Base-by-base conservation (phyloP, 2,888 invertebrate genomes). In the Andrena fulva region DNA sequence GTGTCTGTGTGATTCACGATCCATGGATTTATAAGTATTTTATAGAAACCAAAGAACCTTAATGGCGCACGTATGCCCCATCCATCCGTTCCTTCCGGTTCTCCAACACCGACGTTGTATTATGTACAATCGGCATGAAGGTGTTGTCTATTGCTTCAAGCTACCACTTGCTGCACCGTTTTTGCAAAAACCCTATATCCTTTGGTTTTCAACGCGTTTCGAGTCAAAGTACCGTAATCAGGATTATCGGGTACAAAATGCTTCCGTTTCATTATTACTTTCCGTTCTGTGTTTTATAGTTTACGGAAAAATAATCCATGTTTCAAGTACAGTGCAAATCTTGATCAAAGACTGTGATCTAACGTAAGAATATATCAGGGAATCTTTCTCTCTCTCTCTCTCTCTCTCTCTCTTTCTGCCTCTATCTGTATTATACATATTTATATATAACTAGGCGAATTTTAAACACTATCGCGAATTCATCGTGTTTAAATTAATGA, bases 1-100 rank as follows among this genome's bases (percentile, higher is more conserved):
- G 0, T 69, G 20, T 4, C 24, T 2, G 16, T 0, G 6, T 6
- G 42, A n/a, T 35, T 4, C 27, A 31, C 2, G 48, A 16, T 48
- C 8, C 1, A 48, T 20, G 10, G 20, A 50, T 64, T 27, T 33
- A 54, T 16, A 64, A 83, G 74, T 82, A 52, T 20, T 84, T 85
- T 84, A 76, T 64, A n/a, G 56, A 77, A 35, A 84, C 89, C 87
- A 89, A 86, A 86, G 85, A 85, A 33, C 10, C 5, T 33, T 64
- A 33, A n/a, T 10, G 2, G 27, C 35, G 54, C 56, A 16, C 42
- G 12, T 16, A 10, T n/a, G 12, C 31, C 27, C 0, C 56, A 42
- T 33, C 54, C 7, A 33, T 59, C 20, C 5, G 27, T 60, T 60
- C 20, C 6, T 24, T 27, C 29, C 20, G 10, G 7, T 1, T 10